Evolutionary conservation across 30 jellyfish, hydroid and myxozoan genomes (phyloP).

Genomic region (Turritopsis dohrnii): DNA sequence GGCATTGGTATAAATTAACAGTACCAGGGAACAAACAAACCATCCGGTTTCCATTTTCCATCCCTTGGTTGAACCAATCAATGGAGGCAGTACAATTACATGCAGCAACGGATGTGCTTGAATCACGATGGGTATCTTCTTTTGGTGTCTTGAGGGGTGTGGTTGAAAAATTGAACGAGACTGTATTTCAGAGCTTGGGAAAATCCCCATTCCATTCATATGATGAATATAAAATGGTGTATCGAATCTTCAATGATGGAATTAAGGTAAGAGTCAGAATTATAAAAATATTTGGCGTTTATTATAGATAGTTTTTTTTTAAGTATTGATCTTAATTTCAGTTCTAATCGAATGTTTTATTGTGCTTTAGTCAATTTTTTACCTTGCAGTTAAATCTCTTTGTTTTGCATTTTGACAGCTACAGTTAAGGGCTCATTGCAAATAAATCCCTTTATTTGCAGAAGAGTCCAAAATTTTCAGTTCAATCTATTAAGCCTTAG

Average conservation of each 20-base stretch:
- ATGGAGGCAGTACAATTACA: background rate
- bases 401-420: too few species aligned
- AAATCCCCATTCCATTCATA: background rate
- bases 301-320: background rate
- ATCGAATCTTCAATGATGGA: background rate
- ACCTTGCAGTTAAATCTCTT: too few species aligned
- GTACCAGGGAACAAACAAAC: background rate
- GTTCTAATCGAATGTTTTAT: too few species aligned
- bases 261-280: slow-evolving; percentile 7
- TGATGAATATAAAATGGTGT: slow-evolving; percentile 8
- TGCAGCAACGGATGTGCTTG: slow-evolving; percentile 24
- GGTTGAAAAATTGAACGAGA: background rate
- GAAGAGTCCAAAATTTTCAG: too few species aligned
- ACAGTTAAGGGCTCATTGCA: too few species aligned
- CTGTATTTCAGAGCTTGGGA: background rate
- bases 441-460: too few species aligned
- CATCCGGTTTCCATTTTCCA: slow-evolving; percentile 7
- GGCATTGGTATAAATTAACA: slow-evolving; percentile 29
- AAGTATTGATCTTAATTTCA: too few species aligned
- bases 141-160: background rate
- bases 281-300: background rate
- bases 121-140: slow-evolving; percentile 17
- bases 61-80: slow-evolving; percentile 27
- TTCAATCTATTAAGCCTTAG: too few species aligned
- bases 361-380: too few species aligned